Conservation (phyloP, 2,113 vertebrate species). For the Callipepla californica region DNA sequence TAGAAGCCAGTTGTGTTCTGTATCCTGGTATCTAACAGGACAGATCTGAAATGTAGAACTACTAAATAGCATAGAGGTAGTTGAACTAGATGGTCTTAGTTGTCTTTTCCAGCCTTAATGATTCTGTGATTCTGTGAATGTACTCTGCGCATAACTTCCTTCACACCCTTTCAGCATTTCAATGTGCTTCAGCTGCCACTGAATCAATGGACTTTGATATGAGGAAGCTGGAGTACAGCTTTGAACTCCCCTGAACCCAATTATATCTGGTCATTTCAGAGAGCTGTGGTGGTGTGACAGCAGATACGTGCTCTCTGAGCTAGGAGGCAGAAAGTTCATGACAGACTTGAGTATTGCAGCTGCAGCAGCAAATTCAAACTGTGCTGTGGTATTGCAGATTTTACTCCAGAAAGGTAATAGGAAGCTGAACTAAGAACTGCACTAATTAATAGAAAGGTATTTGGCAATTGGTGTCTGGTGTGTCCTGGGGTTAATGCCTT, state of each 20-base stretch:
- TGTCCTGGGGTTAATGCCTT: conserved; percentile 7
- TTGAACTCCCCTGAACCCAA: conserved; percentile 84
- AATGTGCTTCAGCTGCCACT: conserved; percentile 55
- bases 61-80: too few species aligned
- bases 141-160: conserved; percentile 69
- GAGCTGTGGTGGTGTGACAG: conserved; percentile 67
- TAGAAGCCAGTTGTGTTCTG: conserved; percentile 57
- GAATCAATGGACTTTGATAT: conserved; percentile 81
- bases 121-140: not conserved
- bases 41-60: conserved; percentile 22
- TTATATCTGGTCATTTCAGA: conserved; percentile 82
- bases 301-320: conserved; percentile 73
- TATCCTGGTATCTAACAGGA: conserved; percentile 66
- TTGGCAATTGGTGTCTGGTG: not conserved
- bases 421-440: conserved; percentile 48
- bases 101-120: too few species aligned
- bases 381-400: conserved; percentile 43
- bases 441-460: conserved; percentile 60
- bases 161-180: conserved; percentile 68
- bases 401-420: conserved; percentile 25
- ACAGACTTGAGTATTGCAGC: conserved; percentile 43
- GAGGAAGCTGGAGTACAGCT: conserved; percentile 75
- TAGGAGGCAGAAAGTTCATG: conserved; percentile 73
- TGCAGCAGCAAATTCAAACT: conserved; percentile 56
- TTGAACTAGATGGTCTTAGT: too few species aligned